Percentiles rank a stretch among this genome's conserved stretches.
Evolutionary conservation across 1,140 invertebrate species (phyloP).

Genomic region (Drosophila takahashii): DNA sequence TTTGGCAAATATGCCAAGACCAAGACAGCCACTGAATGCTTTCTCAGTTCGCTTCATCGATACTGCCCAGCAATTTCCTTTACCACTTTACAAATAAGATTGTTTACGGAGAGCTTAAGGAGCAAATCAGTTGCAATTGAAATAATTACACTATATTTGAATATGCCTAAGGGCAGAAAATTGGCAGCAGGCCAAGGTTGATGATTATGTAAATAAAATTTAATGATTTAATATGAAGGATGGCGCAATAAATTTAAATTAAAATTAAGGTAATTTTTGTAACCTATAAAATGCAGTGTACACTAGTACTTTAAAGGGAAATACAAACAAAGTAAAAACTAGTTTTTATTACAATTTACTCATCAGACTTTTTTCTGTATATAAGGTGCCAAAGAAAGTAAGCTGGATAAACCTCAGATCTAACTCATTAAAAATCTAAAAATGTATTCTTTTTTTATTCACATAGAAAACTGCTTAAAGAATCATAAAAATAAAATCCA

Average conservation of each 20-base stretch:
- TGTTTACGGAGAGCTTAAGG: conserved; percentile 27
- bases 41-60: neutral
- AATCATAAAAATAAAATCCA: neutral
- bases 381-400: too few relatives aligned
- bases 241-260: too few relatives aligned
- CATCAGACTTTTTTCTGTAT: too few relatives aligned
- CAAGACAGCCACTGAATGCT: neutral
- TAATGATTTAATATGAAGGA: neutral
- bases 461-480: neutral
- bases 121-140: conserved; percentile 17
- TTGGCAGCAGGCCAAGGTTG: neutral
- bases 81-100: neutral
- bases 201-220: neutral
- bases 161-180: neutral
- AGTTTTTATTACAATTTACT: too few relatives aligned
- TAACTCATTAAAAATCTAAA: too few relatives aligned
- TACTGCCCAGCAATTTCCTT: conserved; percentile 2
- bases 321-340: too few relatives aligned
- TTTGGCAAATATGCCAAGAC: conserved; percentile 48
- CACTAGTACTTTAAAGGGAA: too few relatives aligned
- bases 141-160: conserved; percentile 43
- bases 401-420: too few relatives aligned
- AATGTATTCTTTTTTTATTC: too few relatives aligned
- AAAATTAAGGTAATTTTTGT: too few relatives aligned
- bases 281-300: too few relatives aligned